Evolutionary conservation across 2,888 invertebrate genomes (phyloP), one percentile per base, ranked within the genome.

Genomic region (Nymphalis polychloros): DNA sequence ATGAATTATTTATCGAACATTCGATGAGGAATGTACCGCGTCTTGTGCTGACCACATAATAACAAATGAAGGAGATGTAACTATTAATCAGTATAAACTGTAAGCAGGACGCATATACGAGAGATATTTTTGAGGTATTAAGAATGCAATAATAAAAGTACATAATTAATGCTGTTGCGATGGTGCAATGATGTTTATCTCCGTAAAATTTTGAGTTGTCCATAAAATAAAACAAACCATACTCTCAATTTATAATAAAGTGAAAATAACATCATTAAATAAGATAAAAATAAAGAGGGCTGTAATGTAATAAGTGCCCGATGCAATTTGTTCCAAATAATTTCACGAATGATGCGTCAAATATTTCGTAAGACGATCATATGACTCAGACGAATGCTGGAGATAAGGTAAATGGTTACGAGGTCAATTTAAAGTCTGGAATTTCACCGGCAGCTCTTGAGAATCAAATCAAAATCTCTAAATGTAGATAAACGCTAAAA

Each of bases 401-500:
- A 67, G 68, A 72, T 72, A 53, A 70, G 70, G 48, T 50, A 61
- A 72, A 70, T 55, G 57, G 63, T 65, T 52, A 72, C 67, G 65
- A 68, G 67, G 63, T 50, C 72, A 46, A 55, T 20, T 52, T 53
- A 19, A 57, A 59, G 48, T 52, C 64, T 59, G 65, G 65, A 66
- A 71, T 69, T 66, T 71, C 61, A 67, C 70, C 60, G 60, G 71
- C 68, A 67, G 67, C 69, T 67, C 68, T 71, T 55, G 55, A 84
- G 83, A 82, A 89, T 87, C 84, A 77, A 83, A 83, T 81, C 77
- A 79, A 81, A 85, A 88, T 85, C 82, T 84, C 74, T 68, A 76
- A 83, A 79, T 74, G 77, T 73, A 82, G 86, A 89, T 86, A 88
- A 83, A 84, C 79, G 76, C 84, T 80, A 85, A 85, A 86, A 86